These are phyloP conservation scores for Periparus ater DNA, from an alignment of 2,797 vertebrate genomes.

Conservation along the genomic window DNA sequence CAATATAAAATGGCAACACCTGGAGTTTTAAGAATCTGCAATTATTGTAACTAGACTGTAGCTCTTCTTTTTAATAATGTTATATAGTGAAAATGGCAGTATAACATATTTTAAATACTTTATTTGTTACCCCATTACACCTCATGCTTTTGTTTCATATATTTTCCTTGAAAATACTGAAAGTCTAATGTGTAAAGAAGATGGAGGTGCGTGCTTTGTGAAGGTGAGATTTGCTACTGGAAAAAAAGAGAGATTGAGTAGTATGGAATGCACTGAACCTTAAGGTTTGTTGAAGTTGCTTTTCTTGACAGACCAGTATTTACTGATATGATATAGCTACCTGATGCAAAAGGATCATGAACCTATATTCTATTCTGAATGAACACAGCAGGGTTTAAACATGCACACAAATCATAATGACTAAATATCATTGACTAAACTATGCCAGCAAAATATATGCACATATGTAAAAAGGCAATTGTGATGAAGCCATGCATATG, in stretches of 20 bases:
- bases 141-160: background rate
- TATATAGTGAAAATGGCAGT: background rate
- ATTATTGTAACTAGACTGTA: background rate
- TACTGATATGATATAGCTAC: background rate
- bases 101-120: background rate
- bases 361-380: background rate
- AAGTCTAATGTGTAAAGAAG: background rate
- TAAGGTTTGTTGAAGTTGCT: background rate
- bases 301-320: background rate
- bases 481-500: slow-evolving; percentile 53
- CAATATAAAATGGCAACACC: background rate
- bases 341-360: background rate
- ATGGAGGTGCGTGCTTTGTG: background rate
- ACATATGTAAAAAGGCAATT: slow-evolving; percentile 53
- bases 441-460: slow-evolving; percentile 49
- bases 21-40: background rate
- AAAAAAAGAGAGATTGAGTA: background rate
- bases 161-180: background rate
- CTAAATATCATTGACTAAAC: slow-evolving; percentile 31
- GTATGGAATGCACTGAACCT: background rate
- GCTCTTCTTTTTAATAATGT: background rate
- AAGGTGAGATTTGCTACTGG: background rate
- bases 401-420: slow-evolving; percentile 26
- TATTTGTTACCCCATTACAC: background rate
- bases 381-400: slow-evolving; percentile 18